These are phyloP conservation scores for Pelusios castaneus DNA, from an alignment of 2,113 vertebrate species.

Conservation along the genomic window DNA sequence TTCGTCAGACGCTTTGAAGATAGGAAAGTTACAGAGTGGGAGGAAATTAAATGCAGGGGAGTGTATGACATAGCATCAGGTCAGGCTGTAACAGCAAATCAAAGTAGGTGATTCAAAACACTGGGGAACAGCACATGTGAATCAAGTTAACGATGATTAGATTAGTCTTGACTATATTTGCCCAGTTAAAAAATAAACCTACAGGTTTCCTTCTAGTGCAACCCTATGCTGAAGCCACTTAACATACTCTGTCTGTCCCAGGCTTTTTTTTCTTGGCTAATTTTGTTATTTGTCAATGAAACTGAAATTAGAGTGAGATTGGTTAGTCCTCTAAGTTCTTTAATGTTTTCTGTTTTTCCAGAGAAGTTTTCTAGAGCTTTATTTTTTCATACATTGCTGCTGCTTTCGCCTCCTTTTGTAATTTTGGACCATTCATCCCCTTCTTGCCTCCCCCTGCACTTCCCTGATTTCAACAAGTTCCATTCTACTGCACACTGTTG, in stretches of 20 bases:
- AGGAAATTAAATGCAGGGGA: too few relatives aligned
- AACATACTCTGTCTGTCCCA: background rate
- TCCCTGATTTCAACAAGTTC: slow-evolving; percentile 55
- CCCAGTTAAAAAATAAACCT: slow-evolving; percentile 49
- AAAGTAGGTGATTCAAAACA: too few relatives aligned
- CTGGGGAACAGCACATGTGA: too few relatives aligned
- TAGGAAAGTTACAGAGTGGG: too few relatives aligned
- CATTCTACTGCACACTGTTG: slow-evolving; percentile 62
- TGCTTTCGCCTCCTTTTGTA: slow-evolving; percentile 51
- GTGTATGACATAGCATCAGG: too few relatives aligned
- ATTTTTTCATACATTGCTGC: slow-evolving; percentile 27
- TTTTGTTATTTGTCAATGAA: background rate
- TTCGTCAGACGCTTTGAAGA: too few relatives aligned
- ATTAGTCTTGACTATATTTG: background rate
- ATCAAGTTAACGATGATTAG: background rate
- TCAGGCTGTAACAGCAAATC: too few relatives aligned
- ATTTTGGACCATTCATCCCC: slow-evolving; percentile 66
- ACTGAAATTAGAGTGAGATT: background rate
- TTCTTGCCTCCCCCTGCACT: background rate
- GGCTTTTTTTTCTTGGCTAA: background rate
- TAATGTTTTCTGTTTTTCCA: slow-evolving; percentile 34
- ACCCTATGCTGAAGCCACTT: background rate
- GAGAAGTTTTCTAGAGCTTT: slow-evolving; percentile 45
- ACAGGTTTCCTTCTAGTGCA: background rate
- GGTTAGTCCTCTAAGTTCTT: slow-evolving; percentile 15